A percentile compares a stretch with the other conserved stretches of the same genome.
Evolutionary conservation across 2,888 invertebrate species (phyloP).

Genomic region (Urechis unicinctus): DNA sequence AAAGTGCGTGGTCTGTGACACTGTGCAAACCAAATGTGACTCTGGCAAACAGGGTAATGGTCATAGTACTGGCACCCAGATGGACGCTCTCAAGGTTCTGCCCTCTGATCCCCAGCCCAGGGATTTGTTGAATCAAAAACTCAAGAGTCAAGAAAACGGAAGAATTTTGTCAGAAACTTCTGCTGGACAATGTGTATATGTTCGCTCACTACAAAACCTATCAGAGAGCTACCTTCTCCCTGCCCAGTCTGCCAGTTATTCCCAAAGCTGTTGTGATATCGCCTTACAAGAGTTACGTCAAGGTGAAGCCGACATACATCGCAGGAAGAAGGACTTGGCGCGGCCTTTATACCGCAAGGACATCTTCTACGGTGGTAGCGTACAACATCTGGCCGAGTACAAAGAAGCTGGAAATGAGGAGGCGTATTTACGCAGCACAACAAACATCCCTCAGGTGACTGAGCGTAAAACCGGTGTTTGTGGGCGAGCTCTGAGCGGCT

Average conservation of each 20-base stretch:
- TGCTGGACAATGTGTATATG: not conserved
- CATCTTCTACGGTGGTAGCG: conserved; percentile 95
- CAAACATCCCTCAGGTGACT: conserved; percentile 57
- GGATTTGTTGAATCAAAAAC: not conserved
- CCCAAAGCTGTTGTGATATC: conserved; percentile 2
- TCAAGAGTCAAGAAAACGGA: not conserved
- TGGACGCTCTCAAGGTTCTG: not conserved
- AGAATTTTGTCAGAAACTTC: too few species aligned
- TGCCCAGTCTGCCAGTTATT: not conserved
- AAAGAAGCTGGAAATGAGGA: conserved; percentile 61
- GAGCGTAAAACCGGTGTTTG: conserved; percentile 8
- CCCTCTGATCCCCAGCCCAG: not conserved
- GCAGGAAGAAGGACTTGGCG: not conserved
- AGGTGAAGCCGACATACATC: not conserved
- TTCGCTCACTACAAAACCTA: not conserved
- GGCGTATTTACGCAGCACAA: conserved; percentile 80
- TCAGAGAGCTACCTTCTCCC: not conserved
- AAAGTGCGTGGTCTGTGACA: not conserved
- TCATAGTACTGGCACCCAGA: too few species aligned
- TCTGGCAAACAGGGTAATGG: too few species aligned
- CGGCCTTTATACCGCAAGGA: conserved; percentile 92
- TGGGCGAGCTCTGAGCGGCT: conserved; percentile 30
- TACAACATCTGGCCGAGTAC: conserved; percentile 75
- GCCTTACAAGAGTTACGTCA: too few species aligned
- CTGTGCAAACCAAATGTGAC: not conserved